Conservation (phyloP, 2,797 vertebrate genomes). For the Halcyon smyrnensis region DNA sequence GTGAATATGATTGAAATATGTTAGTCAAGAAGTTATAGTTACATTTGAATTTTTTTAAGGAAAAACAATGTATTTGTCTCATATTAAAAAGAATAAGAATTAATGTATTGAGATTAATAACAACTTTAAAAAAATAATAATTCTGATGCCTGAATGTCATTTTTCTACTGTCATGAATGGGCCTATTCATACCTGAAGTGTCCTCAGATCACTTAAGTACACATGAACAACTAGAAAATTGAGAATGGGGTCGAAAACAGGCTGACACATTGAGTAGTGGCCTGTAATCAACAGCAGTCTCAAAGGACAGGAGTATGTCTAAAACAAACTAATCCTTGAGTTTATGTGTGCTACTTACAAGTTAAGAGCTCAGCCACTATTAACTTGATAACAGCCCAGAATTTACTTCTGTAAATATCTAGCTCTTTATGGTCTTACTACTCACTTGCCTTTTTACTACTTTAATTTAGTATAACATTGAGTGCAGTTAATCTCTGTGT, state of each 20-base stretch:
- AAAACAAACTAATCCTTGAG: not conserved
- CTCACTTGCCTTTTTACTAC: not conserved
- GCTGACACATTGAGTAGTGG: not conserved
- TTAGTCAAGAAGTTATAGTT: not conserved
- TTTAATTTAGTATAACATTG: not conserved
- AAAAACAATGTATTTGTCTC: not conserved
- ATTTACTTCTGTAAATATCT: not conserved
- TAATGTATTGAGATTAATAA: not conserved
- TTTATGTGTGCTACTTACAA: not conserved
- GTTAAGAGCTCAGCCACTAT: not conserved
- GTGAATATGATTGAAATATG: not conserved
- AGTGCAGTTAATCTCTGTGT: not conserved
- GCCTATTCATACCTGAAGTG: not conserved
- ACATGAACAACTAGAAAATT: not conserved
- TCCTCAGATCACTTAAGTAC: not conserved
- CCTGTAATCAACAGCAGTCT: not conserved
- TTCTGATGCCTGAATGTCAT: not conserved
- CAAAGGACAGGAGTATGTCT: not conserved
- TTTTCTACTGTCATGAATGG: not conserved
- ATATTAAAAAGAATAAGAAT: not conserved
- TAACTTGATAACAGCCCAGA: not conserved
- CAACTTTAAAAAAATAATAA: fast-evolving
- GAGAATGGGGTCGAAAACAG: not conserved
- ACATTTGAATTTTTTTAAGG: not conserved
- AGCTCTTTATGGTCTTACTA: not conserved